Evolutionary conservation across 2,797 vertebrate genomes (phyloP).

Genomic region (Luscinia megarhynchos): DNA sequence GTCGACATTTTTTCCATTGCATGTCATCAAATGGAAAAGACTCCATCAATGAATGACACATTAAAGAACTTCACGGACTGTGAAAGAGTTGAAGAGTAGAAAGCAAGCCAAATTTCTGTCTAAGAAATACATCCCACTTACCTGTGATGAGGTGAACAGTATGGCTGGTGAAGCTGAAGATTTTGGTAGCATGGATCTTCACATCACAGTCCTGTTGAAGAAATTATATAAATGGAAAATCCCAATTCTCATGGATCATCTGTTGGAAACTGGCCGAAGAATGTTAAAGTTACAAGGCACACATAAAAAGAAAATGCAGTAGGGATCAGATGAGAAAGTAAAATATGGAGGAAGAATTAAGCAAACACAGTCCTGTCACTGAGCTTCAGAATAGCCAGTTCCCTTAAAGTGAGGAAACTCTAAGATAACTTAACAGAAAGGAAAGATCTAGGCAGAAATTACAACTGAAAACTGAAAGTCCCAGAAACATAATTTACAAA

Average conservation of each 20-base stretch:
- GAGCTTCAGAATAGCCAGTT: background rate
- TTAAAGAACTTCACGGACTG: background rate
- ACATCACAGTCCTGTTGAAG: background rate
- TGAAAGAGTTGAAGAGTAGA: background rate
- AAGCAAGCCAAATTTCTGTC: background rate
- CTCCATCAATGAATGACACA: background rate
- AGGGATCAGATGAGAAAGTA: background rate
- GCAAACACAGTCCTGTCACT: background rate
- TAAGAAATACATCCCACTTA: background rate
- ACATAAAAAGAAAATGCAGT: background rate
- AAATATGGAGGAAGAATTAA: background rate
- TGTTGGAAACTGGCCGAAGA: background rate
- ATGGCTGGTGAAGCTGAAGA: background rate
- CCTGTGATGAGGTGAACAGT: background rate
- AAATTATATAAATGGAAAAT: background rate
- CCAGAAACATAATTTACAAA: background rate
- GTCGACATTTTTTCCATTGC: rapidly evolving
- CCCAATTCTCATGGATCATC: background rate
- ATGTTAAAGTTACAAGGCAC: background rate
- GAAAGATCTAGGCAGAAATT: background rate
- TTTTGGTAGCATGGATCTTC: background rate
- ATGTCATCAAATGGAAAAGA: background rate
- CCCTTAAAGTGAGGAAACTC: background rate
- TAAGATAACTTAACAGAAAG: background rate
- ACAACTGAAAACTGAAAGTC: background rate